These are phyloP conservation scores for Gnathonemus echidnorhynchus DNA, from an alignment of 2,113 vertebrate genomes.

Conservation along the genomic window DNA sequence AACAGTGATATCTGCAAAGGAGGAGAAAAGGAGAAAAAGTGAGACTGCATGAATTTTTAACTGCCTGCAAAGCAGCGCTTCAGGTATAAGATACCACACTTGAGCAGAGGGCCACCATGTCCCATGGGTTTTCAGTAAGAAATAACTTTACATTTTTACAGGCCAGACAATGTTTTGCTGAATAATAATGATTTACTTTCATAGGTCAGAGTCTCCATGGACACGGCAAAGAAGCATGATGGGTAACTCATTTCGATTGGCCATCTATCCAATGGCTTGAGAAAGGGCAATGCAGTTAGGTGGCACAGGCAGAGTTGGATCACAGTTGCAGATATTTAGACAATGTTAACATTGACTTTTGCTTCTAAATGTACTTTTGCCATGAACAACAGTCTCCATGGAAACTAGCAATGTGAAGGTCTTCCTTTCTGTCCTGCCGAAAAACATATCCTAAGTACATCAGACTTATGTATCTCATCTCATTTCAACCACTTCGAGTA, in stretches of 20 bases:
- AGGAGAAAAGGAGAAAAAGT: neutral
- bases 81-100: neutral
- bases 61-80: neutral
- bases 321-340: neutral
- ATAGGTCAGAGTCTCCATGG: neutral
- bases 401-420: constrained; percentile 34
- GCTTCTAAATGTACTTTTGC: constrained; percentile 22
- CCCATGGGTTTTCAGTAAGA: neutral
- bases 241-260: neutral
- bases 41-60: neutral
- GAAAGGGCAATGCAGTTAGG: neutral
- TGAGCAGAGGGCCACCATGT: neutral
- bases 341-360: constrained; percentile 18
- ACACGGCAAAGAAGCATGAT: neutral
- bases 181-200: constrained; percentile 9
- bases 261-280: neutral
- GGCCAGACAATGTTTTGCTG: neutral
- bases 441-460: neutral
- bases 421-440: constrained; percentile 23
- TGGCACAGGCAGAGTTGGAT: neutral
- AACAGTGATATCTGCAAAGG: neutral
- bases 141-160: neutral
- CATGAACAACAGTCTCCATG: constrained; percentile 34
- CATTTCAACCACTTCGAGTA: neutral
- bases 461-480: neutral